Conservation (phyloP, 2,888 invertebrate genomes). For the Artemia sinica region DNA sequence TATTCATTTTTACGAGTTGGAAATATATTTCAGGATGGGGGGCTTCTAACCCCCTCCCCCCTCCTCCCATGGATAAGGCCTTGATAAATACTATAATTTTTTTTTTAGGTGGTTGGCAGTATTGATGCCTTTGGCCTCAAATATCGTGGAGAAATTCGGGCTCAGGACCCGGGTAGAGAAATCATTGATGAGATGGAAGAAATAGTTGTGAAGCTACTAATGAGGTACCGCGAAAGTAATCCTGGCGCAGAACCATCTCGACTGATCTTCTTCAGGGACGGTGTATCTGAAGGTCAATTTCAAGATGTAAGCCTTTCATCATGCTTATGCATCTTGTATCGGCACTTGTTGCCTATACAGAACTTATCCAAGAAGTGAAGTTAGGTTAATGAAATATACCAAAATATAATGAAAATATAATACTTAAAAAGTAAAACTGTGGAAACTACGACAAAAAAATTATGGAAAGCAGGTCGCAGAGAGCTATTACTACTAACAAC, state of each 20-base stretch:
- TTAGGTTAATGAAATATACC: too few relatives aligned
- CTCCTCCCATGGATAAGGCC: too few relatives aligned
- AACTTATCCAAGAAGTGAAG: too few relatives aligned
- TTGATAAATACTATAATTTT: too few relatives aligned
- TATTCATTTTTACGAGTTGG: too few relatives aligned
- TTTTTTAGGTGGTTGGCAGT: slow-evolving; percentile 49
- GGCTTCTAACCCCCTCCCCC: too few relatives aligned
- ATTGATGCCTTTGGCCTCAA: slow-evolving; percentile 46
- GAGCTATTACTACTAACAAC: neutral
- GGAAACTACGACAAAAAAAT: neutral
- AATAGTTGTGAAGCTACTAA: slow-evolving; percentile 47
- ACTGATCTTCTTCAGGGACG: slow-evolving; percentile 58
- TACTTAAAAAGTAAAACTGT: too few relatives aligned
- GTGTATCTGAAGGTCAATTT: slow-evolving; percentile 73
- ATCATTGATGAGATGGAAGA: slow-evolving; percentile 53
- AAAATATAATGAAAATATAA: too few relatives aligned
- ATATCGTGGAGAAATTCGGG: slow-evolving; percentile 55
- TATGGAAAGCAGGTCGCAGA: neutral
- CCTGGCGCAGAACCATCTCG: slow-evolving; percentile 39
- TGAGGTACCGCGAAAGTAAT: slow-evolving; percentile 36
- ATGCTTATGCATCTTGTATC: neutral
- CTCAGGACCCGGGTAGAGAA: slow-evolving; percentile 56
- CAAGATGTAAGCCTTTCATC: slow-evolving; percentile 34
- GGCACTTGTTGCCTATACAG: too few relatives aligned
- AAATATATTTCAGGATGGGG: too few relatives aligned